These are phyloP conservation scores for Genyomyrus donnyi DNA, from an alignment of 2,113 vertebrate genomes.

Conservation along the genomic window DNA sequence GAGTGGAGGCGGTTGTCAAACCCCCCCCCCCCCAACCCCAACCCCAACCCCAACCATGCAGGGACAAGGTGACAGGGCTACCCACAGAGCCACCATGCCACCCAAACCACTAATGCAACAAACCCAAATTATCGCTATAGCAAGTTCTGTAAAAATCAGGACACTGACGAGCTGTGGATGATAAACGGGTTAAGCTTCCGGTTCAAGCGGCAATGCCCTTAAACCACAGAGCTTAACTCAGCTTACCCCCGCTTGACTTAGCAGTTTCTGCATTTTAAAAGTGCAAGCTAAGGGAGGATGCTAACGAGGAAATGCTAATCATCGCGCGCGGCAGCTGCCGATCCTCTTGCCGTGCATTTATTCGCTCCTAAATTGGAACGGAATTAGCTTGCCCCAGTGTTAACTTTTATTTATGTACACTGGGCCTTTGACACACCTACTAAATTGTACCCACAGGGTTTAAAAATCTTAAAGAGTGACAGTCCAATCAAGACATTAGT, in stretches of 20 bases:
- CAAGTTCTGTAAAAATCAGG: background rate
- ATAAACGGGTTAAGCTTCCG: background rate
- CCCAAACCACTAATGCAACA: background rate
- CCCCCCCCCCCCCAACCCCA: background rate
- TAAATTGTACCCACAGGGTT: background rate
- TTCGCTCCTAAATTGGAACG: background rate
- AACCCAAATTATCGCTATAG: background rate
- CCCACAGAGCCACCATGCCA: background rate
- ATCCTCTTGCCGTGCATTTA: background rate
- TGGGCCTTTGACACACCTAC: background rate
- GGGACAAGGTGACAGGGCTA: background rate
- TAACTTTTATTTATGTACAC: background rate
- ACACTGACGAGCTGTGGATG: background rate
- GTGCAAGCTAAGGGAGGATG: background rate
- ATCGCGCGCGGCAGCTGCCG: background rate
- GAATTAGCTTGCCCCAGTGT: background rate
- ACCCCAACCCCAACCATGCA: background rate
- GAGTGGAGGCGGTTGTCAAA: background rate
- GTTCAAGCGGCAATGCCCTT: background rate
- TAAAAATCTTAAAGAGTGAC: background rate
- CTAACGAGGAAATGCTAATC: background rate
- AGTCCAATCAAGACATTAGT: background rate
- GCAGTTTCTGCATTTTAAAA: background rate
- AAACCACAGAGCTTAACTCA: background rate
- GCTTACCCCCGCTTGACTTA: background rate